phyloP scores from a whole-genome alignment of 2,888 invertebrate species.

The Dryadula phaetusa region DNA sequence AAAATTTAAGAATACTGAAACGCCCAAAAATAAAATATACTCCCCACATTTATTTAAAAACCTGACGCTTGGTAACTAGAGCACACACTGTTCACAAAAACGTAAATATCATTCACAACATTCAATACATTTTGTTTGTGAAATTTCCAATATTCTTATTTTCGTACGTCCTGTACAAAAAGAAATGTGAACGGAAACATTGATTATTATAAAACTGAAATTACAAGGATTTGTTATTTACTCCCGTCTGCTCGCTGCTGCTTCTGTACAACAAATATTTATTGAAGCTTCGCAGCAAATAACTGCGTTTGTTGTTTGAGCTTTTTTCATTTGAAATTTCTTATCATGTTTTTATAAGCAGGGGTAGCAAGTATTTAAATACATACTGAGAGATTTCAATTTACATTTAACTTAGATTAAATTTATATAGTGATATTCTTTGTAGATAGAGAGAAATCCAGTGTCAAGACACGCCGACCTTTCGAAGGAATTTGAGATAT shows the following conservation, averaged over 20 bases:
- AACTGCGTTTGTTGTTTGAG: not conserved
- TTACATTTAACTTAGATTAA: not conserved
- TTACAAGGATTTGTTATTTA: conserved; percentile 13
- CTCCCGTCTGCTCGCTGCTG: not conserved
- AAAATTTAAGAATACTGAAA: no score
- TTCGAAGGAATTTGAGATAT: no score
- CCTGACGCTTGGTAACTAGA: no score
- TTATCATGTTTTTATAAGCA: not conserved
- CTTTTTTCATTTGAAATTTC: not conserved
- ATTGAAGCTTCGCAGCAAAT: not conserved
- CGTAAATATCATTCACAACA: conserved; percentile 18
- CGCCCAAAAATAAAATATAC: no score
- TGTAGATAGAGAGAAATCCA: no score
- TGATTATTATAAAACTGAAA: conserved; percentile 9
- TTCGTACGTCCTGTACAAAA: conserved; percentile 22
- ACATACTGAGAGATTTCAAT: not conserved
- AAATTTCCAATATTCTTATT: conserved; percentile 23
- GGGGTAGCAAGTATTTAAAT: no score
- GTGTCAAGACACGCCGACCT: no score
- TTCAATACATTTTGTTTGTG: not conserved
- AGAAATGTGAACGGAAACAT: conserved; percentile 15
- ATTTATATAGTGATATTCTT: no score
- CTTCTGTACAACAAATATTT: not conserved
- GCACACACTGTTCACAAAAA: not conserved
- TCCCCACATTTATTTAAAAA: no score